Evolutionary conservation across 2,797 vertebrate genomes (phyloP), one percentile per base, ranked within the genome.

Genomic region (Rhinichthys osculus): DNA sequence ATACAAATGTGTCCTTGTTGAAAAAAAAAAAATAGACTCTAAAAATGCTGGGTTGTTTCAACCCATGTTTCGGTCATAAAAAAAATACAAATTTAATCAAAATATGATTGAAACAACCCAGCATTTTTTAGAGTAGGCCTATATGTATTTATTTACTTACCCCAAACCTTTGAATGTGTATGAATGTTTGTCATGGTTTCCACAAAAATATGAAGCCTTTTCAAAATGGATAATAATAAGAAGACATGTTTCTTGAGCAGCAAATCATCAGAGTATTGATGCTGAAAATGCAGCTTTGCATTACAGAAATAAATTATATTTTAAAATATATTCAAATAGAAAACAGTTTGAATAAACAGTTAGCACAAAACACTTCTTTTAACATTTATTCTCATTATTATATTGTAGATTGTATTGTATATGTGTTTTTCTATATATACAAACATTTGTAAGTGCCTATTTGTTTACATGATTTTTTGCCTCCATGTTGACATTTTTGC

Each of bases 301-400:
- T 59, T 0, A 59, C 1, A 59, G 4, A 9, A 11, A 13, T 59
- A 0, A n/a, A 59, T 59, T 5, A 11, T 0, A n/a, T 27, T n/a
- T n/a, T 11, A 4, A n/a, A 59, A 59, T n/a, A 2, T n/a, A n/a
- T 59, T 59, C 4, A 11, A 59, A 59, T 13, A 27, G 4, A 13
- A 27, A 62, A 62, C 10, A 62, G 9, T 59, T 14, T 50, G 1
- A 50, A 50, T 13, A 13, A 47, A 27, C 27, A 27, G 27, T 27
- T 27, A 11, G 9, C 57, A 59, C 10, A n/a, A n/a, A 9, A 59
- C 0, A 4, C 57, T n/a, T 11, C 0, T 57, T 57, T 57, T 57
- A 23, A 21, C 42, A 44, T 44, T 11, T 11, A 42, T 42, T 42
- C 3, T 8, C 21, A 21, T 54, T 9, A 7, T 54, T 21, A 54